Percentiles rank a stretch among this genome's conserved stretches.
These are phyloP conservation scores for Oreochromis spilurus DNA, from an alignment of 2,113 vertebrate genomes.

Conservation along the genomic window DNA sequence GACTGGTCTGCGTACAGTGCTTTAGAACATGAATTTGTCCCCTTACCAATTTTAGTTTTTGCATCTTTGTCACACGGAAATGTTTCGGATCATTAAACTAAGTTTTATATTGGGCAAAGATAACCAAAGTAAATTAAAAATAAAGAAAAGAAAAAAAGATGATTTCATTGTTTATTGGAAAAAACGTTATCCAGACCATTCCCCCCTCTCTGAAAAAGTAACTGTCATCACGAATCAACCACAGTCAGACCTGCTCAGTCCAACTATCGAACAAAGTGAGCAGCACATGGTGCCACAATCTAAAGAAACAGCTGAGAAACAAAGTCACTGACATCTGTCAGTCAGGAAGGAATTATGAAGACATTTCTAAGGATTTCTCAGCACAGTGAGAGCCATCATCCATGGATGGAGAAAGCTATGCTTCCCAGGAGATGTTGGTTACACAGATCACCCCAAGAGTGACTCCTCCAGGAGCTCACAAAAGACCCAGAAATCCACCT, in stretches of 20 bases:
- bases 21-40: background rate
- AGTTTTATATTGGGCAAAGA: background rate
- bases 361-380: background rate
- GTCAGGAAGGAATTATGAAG: background rate
- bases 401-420: background rate
- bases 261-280: background rate
- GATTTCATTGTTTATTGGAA: background rate
- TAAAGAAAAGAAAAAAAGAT: background rate
- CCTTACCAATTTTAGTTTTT: background rate
- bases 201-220: background rate
- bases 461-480: background rate
- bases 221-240: background rate
- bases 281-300: background rate
- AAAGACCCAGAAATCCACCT: background rate
- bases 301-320: background rate
- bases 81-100: background rate
- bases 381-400: background rate
- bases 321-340: background rate
- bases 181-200: background rate
- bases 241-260: background rate
- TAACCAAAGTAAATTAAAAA: background rate
- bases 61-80: background rate
- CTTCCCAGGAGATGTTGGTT: background rate
- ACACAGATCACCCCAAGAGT: background rate
- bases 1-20: background rate